Conservation (phyloP, 1,140 invertebrate genomes). For the Radopholus similis region DNA sequence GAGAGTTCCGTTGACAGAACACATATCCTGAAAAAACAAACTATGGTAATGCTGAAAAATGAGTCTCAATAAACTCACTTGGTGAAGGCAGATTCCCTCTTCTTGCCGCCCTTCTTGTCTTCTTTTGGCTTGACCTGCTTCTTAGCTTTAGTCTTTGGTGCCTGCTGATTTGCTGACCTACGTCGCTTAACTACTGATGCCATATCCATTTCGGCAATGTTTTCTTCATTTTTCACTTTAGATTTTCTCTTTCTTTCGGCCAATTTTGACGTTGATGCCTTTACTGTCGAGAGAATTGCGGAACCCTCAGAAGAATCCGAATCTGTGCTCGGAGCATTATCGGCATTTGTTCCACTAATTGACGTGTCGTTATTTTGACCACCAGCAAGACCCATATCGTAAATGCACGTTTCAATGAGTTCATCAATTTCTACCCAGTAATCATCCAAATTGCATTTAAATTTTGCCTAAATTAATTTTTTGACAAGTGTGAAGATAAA, state of each 20-base stretch:
- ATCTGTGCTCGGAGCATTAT: neutral
- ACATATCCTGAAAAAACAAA: conserved; percentile 20
- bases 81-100: conserved; percentile 15
- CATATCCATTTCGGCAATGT: conserved; percentile 4
- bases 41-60: neutral
- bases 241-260: neutral
- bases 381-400: neutral
- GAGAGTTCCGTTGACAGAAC: conserved; percentile 34
- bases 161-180: conserved; percentile 9
- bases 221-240: neutral
- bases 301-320: neutral
- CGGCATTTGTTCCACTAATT: neutral
- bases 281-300: neutral
- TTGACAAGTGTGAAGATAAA: neutral
- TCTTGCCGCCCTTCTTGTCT: neutral
- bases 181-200: conserved; percentile 17
- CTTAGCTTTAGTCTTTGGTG: conserved; percentile 4
- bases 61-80: neutral
- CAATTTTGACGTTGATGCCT: neutral
- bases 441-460: conserved; percentile 4
- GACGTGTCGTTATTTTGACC: neutral
- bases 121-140: conserved; percentile 16
- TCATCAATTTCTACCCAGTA: neutral
- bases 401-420: neutral
- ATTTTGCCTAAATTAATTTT: conserved; percentile 1